Evolutionary conservation across 2,113 vertebrate species (phyloP).

Genomic region (Oceanites oceanicus): DNA sequence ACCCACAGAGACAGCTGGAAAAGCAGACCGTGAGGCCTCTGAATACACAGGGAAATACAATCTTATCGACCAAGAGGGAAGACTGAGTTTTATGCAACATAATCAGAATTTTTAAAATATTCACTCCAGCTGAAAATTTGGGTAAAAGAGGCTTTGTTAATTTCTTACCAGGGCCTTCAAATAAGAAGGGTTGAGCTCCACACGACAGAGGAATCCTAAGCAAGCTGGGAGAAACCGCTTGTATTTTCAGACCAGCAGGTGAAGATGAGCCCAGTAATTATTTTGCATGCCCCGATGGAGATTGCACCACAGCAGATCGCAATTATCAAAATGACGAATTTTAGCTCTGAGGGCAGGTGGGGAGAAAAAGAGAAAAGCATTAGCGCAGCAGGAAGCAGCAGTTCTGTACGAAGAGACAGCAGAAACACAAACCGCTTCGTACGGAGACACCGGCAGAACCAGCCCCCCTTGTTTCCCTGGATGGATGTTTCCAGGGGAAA

Average conservation of each 20-base stretch:
- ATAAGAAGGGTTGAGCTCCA: not conserved
- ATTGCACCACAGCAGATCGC: not conserved
- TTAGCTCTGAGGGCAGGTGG: not conserved
- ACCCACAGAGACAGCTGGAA: not conserved
- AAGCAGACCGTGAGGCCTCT: not conserved
- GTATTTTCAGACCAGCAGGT: not conserved
- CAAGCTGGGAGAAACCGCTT: not conserved
- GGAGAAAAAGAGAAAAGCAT: not conserved
- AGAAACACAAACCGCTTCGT: not conserved
- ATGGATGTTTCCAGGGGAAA: not conserved
- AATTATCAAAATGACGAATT: not conserved
- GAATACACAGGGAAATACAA: not conserved
- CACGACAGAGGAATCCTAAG: not conserved
- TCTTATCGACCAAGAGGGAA: not conserved
- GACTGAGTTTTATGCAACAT: not conserved
- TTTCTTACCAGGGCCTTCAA: not conserved
- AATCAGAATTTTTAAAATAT: not conserved
- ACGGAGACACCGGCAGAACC: accelerated
- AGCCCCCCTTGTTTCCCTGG: accelerated
- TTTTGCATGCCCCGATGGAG: not conserved
- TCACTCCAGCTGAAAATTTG: not conserved
- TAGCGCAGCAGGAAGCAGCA: not conserved
- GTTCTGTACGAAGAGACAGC: not conserved
- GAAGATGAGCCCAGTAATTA: not conserved
- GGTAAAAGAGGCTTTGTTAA: not conserved